These are phyloP conservation scores for Caenorhabditis becei DNA, from an alignment of 2,888 invertebrate genomes.

Conservation along the genomic window DNA sequence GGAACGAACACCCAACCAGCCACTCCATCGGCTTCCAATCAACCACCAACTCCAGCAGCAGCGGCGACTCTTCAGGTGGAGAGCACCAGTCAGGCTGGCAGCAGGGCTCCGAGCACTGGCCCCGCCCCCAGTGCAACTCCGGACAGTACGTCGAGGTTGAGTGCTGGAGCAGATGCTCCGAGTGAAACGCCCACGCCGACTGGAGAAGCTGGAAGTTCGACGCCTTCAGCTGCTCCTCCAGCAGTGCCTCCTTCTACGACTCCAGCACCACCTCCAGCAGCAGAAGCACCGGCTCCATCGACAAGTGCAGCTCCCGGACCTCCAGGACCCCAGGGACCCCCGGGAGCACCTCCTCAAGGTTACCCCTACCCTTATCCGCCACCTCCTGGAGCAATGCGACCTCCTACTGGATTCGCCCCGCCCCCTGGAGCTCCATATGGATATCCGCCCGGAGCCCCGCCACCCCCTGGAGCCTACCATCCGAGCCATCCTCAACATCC, in stretches of 20 bases:
- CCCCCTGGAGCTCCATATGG: constrained; percentile 54
- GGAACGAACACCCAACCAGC: constrained; percentile 65
- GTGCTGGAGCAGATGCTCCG: constrained; percentile 61
- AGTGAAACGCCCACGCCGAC: constrained; percentile 41
- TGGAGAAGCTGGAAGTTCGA: constrained; percentile 28
- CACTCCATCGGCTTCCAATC: constrained; percentile 68
- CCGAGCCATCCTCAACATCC: constrained; percentile 68
- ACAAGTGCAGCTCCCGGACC: constrained; percentile 20
- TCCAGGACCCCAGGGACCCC: constrained; percentile 16
- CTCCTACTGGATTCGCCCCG: constrained; percentile 51
- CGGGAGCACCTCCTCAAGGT: neutral
- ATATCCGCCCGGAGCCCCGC: constrained; percentile 58
- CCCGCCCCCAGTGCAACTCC: constrained; percentile 66
- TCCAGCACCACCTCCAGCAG: constrained; percentile 10
- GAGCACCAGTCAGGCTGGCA: constrained; percentile 60
- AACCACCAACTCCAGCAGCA: constrained; percentile 65
- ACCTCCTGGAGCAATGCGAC: constrained; percentile 29
- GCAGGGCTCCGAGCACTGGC: constrained; percentile 69
- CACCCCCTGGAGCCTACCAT: constrained; percentile 49
- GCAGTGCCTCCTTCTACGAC: neutral
- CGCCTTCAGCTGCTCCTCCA: neutral
- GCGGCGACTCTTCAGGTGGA: constrained; percentile 23
- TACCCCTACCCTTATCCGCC: constrained; percentile 23
- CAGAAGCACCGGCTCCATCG: neutral
- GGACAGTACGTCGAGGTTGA: constrained; percentile 67